Percentiles rank a stretch among this genome's conserved stretches.
Conservation (phyloP, 2,797 vertebrate species). For the Margarornis squamiger region DNA sequence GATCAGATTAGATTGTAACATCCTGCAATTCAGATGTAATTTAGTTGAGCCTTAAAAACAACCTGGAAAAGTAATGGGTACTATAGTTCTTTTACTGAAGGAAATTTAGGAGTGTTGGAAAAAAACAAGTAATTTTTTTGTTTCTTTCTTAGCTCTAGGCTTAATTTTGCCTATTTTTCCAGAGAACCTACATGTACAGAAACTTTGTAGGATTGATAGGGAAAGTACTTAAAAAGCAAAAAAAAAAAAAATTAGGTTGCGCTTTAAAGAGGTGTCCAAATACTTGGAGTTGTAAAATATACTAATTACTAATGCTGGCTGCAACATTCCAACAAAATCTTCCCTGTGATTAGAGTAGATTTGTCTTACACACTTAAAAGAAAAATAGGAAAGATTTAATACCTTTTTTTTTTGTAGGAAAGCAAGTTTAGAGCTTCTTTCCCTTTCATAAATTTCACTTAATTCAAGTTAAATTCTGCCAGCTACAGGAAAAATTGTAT, state of each 20-base stretch:
- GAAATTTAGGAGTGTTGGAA: not conserved
- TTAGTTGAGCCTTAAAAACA: not conserved
- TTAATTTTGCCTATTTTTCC: not conserved
- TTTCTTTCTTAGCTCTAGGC: not conserved
- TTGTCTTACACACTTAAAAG: not conserved
- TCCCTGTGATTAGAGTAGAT: not conserved
- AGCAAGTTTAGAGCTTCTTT: not conserved
- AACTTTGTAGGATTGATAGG: not conserved
- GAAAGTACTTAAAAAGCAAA: not conserved
- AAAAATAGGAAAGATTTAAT: not conserved
- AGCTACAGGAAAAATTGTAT: not conserved
- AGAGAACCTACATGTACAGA: not conserved
- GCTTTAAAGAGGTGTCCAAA: not conserved
- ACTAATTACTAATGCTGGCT: not conserved
- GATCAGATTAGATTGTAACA: slow-evolving; percentile 45
- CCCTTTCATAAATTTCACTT: not conserved
- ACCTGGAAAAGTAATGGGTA: not conserved
- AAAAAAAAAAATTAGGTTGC: not conserved
- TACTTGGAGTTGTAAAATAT: not conserved
- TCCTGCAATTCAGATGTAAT: slow-evolving; percentile 34
- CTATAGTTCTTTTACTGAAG: not conserved
- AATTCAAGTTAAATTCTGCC: not conserved
- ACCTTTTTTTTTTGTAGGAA: not conserved
- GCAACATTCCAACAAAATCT: not conserved
- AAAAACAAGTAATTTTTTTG: not conserved